Percentiles rank a stretch among this genome's conserved stretches.
phyloP scores from a whole-genome alignment of 2,113 vertebrate genomes.

The Dromas ardeola region DNA sequence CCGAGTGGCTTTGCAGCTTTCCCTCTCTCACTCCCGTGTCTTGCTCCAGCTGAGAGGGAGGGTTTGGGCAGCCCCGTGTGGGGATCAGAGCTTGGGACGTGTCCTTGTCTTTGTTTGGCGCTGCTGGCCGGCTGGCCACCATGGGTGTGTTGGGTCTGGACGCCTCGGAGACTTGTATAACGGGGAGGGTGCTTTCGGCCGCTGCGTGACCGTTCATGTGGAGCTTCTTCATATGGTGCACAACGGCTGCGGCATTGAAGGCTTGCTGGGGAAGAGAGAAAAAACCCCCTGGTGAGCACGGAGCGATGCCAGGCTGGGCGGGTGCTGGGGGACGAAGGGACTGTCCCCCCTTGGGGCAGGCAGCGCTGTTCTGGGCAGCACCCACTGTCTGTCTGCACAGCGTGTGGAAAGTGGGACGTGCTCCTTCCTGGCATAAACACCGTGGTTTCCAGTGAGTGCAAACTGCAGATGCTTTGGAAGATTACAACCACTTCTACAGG shows the following conservation, averaged over 20 bases:
- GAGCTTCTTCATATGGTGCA: constrained; percentile 90
- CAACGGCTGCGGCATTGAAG: constrained; percentile 82
- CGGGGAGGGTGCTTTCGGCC: not conserved
- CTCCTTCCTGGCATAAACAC: not conserved
- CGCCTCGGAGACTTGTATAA: constrained; percentile 17
- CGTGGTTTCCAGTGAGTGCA: rapidly evolving
- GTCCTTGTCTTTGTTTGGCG: not conserved
- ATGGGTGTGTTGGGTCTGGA: constrained; percentile 21
- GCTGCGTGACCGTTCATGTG: constrained; percentile 76
- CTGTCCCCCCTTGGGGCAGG: not conserved
- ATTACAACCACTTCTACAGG: not conserved
- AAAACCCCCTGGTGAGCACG: not conserved
- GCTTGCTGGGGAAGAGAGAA: constrained; percentile 80
- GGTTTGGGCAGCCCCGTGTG: not conserved
- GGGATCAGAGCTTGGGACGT: not conserved
- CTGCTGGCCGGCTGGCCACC: not conserved
- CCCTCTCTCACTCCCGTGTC: not conserved
- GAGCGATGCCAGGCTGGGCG: not conserved
- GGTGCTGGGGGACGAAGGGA: rapidly evolving
- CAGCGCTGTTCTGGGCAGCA: rapidly evolving
- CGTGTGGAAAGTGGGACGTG: rapidly evolving
- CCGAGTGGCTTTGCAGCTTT: not conserved
- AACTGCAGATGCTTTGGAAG: not conserved
- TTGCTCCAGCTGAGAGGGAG: not conserved
- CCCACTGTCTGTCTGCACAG: rapidly evolving